These are phyloP conservation scores for Malachius bipustulatus DNA, from an alignment of 2,888 invertebrate species.

Conservation along the genomic window DNA sequence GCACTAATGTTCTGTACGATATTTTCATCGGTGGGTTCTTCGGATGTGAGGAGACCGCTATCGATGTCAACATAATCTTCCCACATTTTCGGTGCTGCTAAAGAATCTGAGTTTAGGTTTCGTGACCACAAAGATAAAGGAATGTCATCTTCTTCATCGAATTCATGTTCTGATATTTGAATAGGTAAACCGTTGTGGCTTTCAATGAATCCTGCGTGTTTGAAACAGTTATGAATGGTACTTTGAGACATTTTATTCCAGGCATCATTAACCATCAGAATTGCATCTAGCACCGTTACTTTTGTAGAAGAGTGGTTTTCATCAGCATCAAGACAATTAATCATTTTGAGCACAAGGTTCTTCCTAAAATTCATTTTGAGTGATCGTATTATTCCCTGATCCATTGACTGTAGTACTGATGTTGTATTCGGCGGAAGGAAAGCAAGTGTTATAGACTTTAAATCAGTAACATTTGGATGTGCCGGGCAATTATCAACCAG, in stretches of 20 bases:
- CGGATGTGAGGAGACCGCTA: slow-evolving; percentile 12
- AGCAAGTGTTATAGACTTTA: slow-evolving; percentile 13
- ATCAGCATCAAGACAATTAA: slow-evolving; percentile 11
- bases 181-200: slow-evolving; percentile 12
- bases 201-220: slow-evolving; percentile 14
- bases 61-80: slow-evolving; percentile 14
- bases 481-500: slow-evolving; percentile 15
- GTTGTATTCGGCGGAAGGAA: slow-evolving; percentile 16
- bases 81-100: slow-evolving; percentile 11
- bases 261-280: slow-evolving; percentile 13
- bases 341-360: slow-evolving; percentile 13
- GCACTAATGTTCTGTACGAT: slow-evolving; percentile 13
- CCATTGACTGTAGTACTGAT: slow-evolving; percentile 14
- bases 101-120: slow-evolving; percentile 12
- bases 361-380: slow-evolving; percentile 13
- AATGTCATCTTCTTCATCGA: slow-evolving; percentile 14
- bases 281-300: slow-evolving; percentile 12
- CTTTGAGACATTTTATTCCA: slow-evolving; percentile 15
- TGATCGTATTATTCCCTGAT: too few relatives aligned
- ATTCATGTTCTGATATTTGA: slow-evolving; percentile 12
- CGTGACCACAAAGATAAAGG: slow-evolving; percentile 13
- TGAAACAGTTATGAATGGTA: slow-evolving; percentile 13
- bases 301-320: slow-evolving; percentile 12
- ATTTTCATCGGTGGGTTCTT: slow-evolving; percentile 16
- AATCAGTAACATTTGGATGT: slow-evolving; percentile 12